phyloP scores from a whole-genome alignment of 2,113 vertebrate species.

The Ptychochromis oligacanthus region DNA sequence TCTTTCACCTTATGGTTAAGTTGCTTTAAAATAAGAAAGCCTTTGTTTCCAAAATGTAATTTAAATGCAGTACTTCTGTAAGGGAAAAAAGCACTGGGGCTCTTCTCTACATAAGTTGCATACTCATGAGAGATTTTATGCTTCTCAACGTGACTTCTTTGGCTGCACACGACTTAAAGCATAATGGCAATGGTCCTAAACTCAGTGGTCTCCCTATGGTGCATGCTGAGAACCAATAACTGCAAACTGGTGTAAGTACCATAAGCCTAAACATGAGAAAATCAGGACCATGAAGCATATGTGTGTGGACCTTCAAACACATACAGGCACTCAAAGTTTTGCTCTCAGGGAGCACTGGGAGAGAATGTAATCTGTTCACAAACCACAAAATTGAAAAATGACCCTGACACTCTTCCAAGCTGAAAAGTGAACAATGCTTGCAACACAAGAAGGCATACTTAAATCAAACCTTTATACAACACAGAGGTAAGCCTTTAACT shows the following conservation, averaged over 20 bases:
- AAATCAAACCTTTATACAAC: slow-evolving; percentile 47
- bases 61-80: not conserved
- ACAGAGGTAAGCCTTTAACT: slow-evolving; percentile 48
- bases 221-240: slow-evolving; percentile 49
- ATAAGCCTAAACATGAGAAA: slow-evolving; percentile 61
- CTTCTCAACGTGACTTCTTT: slow-evolving; percentile 18
- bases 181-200: slow-evolving; percentile 32
- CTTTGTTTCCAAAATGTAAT: slow-evolving; percentile 17
- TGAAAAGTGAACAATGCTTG: slow-evolving; percentile 52
- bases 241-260: slow-evolving; percentile 47
- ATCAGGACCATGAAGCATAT: slow-evolving; percentile 43
- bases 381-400: slow-evolving; percentile 76
- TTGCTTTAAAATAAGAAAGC: slow-evolving; percentile 15
- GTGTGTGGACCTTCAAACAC: slow-evolving; percentile 21
- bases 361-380: slow-evolving; percentile 71
- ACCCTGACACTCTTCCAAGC: slow-evolving; percentile 62
- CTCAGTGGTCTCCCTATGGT: slow-evolving; percentile 28
- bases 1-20: slow-evolving; percentile 17
- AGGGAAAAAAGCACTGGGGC: not conserved
- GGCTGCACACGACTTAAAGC: not conserved
- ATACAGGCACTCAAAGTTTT: not conserved
- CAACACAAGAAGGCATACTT: slow-evolving; percentile 60
- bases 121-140: slow-evolving; percentile 12
- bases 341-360: slow-evolving; percentile 47
- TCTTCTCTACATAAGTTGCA: slow-evolving; percentile 8